Conservation (phyloP, 35 echinoderm and acorn worm genomes). For the Chiridota heheva region DNA sequence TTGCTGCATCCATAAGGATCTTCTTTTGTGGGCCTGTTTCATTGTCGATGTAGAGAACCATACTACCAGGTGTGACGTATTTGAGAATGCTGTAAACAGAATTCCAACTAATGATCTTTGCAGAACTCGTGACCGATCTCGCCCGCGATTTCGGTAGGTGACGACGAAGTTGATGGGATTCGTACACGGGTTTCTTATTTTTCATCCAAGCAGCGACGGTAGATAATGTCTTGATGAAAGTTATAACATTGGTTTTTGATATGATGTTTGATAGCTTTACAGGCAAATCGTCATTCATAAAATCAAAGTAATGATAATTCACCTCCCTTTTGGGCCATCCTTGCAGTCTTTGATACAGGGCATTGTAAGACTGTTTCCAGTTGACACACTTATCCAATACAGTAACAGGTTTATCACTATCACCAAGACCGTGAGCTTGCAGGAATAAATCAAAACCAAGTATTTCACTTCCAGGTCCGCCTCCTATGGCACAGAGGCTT, state of each 20-base stretch:
- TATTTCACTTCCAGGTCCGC: constrained; percentile 15
- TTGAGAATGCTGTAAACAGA: constrained; percentile 17
- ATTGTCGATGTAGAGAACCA: constrained; percentile 29
- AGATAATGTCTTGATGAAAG: constrained; percentile 16
- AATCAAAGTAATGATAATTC: constrained; percentile 21
- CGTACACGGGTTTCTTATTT: background rate
- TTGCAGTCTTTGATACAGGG: background rate
- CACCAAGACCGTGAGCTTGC: background rate
- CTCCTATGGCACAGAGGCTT: constrained; percentile 10
- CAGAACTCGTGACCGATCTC: background rate
- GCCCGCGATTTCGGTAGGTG: background rate
- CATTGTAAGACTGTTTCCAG: background rate
- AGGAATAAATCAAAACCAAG: constrained; percentile 4
- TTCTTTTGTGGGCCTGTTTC: constrained; percentile 2
- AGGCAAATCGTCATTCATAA: background rate
- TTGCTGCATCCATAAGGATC: constrained; percentile 10
- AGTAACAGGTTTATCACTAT: background rate
- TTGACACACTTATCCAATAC: constrained; percentile 20
- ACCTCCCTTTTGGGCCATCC: background rate
- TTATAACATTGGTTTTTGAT: background rate
- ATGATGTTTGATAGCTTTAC: background rate
- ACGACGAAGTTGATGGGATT: background rate
- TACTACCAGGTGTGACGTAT: background rate
- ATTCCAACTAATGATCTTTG: background rate
- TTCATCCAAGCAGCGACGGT: constrained; percentile 20